Base-by-base conservation (phyloP, 2,797 vertebrate genomes). In the Enteromius thamalakanensis region DNA sequence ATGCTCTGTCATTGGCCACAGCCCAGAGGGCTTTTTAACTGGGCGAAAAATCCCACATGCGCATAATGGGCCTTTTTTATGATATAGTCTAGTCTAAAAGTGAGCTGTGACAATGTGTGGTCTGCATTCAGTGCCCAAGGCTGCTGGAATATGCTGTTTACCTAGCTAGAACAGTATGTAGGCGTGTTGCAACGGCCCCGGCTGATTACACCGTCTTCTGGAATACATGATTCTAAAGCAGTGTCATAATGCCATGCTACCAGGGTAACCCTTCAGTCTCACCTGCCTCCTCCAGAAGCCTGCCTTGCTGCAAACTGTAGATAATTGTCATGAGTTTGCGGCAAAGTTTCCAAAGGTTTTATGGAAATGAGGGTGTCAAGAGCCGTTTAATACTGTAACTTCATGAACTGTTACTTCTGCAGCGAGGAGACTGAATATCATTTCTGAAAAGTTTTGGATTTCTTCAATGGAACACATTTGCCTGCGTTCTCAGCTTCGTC, bases 101-200 rank as follows among this genome's bases (percentile, higher is more conserved):
- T 87, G 90, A 94, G 93, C 92, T 92, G 90, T 92, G 92, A 91
- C 89, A 91, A 93, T 92, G 94, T 95, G 94, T 95, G 94, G 94
- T 94, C 94, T 92, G 84, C 89, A 88, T 91, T 90, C 91, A 87
- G 77, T 85, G 76, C 81, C 79, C 62, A 65, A 84, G 84, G 72
- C 76, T 21, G 45, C 79, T 80, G 84, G 37, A 78, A 67, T 82
- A 81, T 88, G 89, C 90, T 91, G 86, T 92, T 93, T 93, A 92
- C 91, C 92, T 92, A 88, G 84, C 87, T 79, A 85, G 90, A 88
- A 75, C 77, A 84, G 84, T 76, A 67, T 84, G 85, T 76, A 74
- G 86, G 82, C 86, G 64, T 88, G 87, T 87, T 80, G 81, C 55
- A 69, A 84, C 81, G 75, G 79, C 81, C 72, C 86, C 70, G n/a